Base-by-base conservation (phyloP, 1,140 invertebrate genomes). In the Caenorhabditis remanei region DNA sequence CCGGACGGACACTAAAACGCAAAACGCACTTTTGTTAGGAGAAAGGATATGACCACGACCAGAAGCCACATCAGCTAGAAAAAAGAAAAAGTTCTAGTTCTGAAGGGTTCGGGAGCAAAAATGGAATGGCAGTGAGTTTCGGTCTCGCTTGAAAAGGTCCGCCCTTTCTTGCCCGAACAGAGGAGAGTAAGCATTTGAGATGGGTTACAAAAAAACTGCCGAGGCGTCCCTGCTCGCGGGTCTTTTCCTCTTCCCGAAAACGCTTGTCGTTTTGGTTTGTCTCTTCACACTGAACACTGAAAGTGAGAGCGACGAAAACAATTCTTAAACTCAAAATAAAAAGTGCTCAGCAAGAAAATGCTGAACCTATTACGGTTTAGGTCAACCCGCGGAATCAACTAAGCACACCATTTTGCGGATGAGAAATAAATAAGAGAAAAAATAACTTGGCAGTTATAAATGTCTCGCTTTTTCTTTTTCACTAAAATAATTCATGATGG, bases 61-160 rank as follows among this genome's bases (percentile, higher is more conserved):
- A 65, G 50, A 5, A 53, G 65, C 40, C 61, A 71, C 11, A 71
- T 14, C 40, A 46, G 41, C 65, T 32, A 71, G 21, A 71, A 65
- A 50, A 67, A 65, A n/a, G n/a, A 65, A 50, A 67, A 67, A 32
- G 63, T 53, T 53, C 21, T 50, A 32, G 32, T 32, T 79, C 71
- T 79, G 46, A 79, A 79, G 24, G 65, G 41, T 4, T 14, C 13
- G 71, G n/a, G 71, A 79, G 46, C 71, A 79, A 24, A 79, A 79
- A 79, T 79, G 71, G 46, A 79, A 79, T 43, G 41, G 41, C 41
- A 71, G 24, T 13, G 24, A 65, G 65, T 43, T 46, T 43, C 41
- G 41, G 65, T 71, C 65, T 71, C 65, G 65, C 65, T 71, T 71
- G 65, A 71, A 71, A 71, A 71, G 65, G 65, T 71, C 65, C 65